Evolutionary conservation across 2,113 vertebrate species (phyloP), one percentile per base, ranked within the genome.

Genomic region (Gobio gobio): DNA sequence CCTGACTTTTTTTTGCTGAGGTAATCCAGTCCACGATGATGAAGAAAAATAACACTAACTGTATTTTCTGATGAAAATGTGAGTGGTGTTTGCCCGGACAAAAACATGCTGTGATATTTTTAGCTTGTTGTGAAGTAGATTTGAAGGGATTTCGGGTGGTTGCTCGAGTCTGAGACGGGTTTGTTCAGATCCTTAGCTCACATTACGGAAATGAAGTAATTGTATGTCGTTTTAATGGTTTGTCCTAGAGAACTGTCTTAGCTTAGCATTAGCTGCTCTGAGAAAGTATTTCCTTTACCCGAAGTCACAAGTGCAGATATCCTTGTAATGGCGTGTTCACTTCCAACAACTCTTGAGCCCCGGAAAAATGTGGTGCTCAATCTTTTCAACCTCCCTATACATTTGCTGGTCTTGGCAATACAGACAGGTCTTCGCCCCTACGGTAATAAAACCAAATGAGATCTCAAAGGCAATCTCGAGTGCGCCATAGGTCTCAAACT

Each of bases 371-470:
- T 12, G 24, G 43, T 29, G n/a, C 43, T 64, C 24, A 66, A 66
- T 81, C 61, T 22, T 45, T 64, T 64, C n/a, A 47, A 47, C 43
- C 78, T 29, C 45, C 47, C 18, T 20, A 36, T 54, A 56, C 29
- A 22, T 70, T 36, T 2, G 3, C 49, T 14, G 47, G 8, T 56
- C 29, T 70, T 24, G 66, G 47, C 36, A 58, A 72, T 56, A 14
- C 49, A 72, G 78, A 68, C 59, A 81, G 58, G 10, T 22, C 45
- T 58, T 82, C n/a, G 49, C 20, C 20, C 22, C 49, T 72, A 26
- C 3, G 33, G 29, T 72, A 72, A 82, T 82, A 58, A 82, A 72
- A 51, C 61, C 79, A 43, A 81, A 36, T 81, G 79, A 66, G 61
- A 70, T 82, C 47, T 82, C 47, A 43, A n/a, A 24, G 26, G 20